Conservation (phyloP, 1,140 invertebrate species). For the Ctenoplectra terminalis region DNA sequence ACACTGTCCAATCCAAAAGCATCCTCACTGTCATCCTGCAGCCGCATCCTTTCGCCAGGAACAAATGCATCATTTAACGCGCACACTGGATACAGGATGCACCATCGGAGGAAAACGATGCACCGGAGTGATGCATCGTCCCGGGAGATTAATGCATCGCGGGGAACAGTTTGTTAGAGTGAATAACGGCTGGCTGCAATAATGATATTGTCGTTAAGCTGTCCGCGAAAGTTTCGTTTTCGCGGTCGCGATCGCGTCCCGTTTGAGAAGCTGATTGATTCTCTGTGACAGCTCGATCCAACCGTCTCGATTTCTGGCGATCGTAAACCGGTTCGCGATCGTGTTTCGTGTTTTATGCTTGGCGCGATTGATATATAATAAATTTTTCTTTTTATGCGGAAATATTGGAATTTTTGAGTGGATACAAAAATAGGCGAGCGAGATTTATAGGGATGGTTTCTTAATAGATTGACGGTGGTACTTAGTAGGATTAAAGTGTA, state of each 20-base stretch:
- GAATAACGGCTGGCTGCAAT: conserved; percentile 77
- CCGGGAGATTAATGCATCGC: conserved; percentile 78
- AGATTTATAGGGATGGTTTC: no score
- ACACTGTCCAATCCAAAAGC: neutral
- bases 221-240: conserved; percentile 75
- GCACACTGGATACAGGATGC: conserved; percentile 5
- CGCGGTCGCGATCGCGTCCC: conserved; percentile 16
- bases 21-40: neutral
- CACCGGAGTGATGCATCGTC: conserved; percentile 76
- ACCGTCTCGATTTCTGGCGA: neutral
- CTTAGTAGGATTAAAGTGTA: no score
- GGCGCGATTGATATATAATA: no score
- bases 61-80: conserved; percentile 26
- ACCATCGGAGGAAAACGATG: conserved; percentile 58
- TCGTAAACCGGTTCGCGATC: neutral
- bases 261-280: conserved; percentile 22
- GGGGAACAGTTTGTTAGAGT: conserved; percentile 75
- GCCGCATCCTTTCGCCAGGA: neutral
- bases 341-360: no score
- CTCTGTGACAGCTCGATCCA: neutral
- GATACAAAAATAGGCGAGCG: no score
- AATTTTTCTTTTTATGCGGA: no score
- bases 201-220: conserved; percentile 80
- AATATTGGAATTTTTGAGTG: no score
- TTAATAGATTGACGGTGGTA: no score